Percentiles rank a stretch among this genome's conserved stretches.
Evolutionary conservation across 92 coral and sea anemone genomes (phyloP).

Genomic region (Parazoanthus darwini): DNA sequence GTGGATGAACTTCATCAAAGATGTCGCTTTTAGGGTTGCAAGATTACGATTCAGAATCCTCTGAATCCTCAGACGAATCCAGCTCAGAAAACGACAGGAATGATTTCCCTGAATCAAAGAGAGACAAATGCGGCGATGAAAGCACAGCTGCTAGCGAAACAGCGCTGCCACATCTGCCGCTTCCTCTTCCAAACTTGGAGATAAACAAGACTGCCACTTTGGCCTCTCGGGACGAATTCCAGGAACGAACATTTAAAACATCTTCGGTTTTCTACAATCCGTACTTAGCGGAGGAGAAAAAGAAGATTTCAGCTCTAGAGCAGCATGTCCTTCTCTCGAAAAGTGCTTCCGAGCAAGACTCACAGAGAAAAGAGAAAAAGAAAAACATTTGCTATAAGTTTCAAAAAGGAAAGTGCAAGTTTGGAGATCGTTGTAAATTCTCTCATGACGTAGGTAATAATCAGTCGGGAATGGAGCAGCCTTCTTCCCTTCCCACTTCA

Average conservation of each 20-base stretch:
- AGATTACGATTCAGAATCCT: slow-evolving; percentile 30
- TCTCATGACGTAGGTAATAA: slow-evolving; percentile 47
- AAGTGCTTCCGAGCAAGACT: slow-evolving; percentile 43
- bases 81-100: slow-evolving; percentile 14
- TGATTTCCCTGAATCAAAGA: neutral
- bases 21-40: slow-evolving; percentile 38
- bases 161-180: neutral
- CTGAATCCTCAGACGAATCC: slow-evolving; percentile 23
- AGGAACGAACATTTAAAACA: slow-evolving; percentile 60
- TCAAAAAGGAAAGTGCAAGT: slow-evolving; percentile 77
- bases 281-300: slow-evolving; percentile 85
- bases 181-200: slow-evolving; percentile 60
- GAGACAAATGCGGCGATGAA: neutral
- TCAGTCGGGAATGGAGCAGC: slow-evolving; percentile 16
- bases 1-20: slow-evolving; percentile 18
- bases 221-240: slow-evolving; percentile 50
- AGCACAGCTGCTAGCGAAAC: neutral
- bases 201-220: slow-evolving; percentile 43
- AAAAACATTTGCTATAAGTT: slow-evolving; percentile 79
- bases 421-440: slow-evolving; percentile 78
- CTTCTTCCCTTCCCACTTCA: slow-evolving; percentile 28
- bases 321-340: slow-evolving; percentile 86
- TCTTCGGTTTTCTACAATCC: slow-evolving; percentile 94
- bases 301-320: slow-evolving; percentile 81
- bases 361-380: slow-evolving; percentile 51